These are phyloP conservation scores for Rhimphoctona megacephalus DNA, from an alignment of 2,888 invertebrate species.

Conservation along the genomic window DNA sequence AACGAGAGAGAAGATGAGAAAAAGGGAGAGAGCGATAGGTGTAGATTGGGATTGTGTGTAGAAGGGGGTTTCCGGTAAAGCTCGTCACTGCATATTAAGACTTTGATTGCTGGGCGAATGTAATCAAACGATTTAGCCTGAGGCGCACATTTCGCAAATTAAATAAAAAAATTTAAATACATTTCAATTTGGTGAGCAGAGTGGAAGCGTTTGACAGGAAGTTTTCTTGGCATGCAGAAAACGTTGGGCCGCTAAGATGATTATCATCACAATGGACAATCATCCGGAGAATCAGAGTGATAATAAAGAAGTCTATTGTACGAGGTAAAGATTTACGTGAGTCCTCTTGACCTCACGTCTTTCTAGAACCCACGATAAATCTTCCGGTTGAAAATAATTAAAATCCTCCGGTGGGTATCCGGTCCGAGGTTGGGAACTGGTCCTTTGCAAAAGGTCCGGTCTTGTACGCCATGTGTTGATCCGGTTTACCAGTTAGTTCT, in stretches of 20 bases:
- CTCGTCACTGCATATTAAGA: slow-evolving; percentile 71
- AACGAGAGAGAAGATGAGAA: slow-evolving; percentile 7
- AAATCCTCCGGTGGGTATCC: slow-evolving; percentile 19
- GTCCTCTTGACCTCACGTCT: slow-evolving; percentile 46
- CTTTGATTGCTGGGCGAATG: slow-evolving; percentile 73
- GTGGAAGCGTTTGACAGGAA: neutral
- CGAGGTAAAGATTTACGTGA: slow-evolving; percentile 26
- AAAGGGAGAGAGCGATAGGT: slow-evolving; percentile 52
- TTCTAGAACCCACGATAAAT: slow-evolving; percentile 51
- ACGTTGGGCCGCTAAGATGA: neutral
- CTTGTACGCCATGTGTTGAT: slow-evolving; percentile 23
- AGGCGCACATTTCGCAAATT: slow-evolving; percentile 46
- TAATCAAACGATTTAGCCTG: slow-evolving; percentile 72
- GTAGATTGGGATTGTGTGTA: slow-evolving; percentile 18
- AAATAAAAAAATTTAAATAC: slow-evolving; percentile 35
- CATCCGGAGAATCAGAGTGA: slow-evolving; percentile 27
- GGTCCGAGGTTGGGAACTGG: slow-evolving; percentile 13
- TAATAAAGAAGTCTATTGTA: neutral
- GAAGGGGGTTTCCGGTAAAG: slow-evolving; percentile 67
- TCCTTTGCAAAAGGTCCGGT: slow-evolving; percentile 28
- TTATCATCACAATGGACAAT: slow-evolving; percentile 33
- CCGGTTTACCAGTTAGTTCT: slow-evolving; percentile 16
- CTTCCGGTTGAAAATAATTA: slow-evolving; percentile 52
- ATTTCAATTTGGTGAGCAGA: slow-evolving; percentile 7
- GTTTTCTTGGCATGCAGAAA: neutral